Evolutionary conservation across 2,888 invertebrate species (phyloP), one percentile per base, ranked within the genome.

Genomic region (Mayetiola destructor): DNA sequence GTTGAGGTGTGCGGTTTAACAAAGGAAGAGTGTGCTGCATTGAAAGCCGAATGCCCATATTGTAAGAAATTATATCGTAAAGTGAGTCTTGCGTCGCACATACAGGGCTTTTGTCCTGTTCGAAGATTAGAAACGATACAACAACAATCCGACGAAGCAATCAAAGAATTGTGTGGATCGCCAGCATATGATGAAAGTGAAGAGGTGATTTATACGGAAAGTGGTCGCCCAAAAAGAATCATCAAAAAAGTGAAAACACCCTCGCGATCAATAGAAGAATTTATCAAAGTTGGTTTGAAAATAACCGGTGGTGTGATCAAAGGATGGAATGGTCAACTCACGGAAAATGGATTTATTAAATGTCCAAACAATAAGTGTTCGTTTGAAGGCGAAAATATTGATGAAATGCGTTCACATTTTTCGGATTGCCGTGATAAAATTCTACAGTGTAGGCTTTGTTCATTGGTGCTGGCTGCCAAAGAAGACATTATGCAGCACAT

Each of bases 1-100:
- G 30, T 29, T 23, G 39, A 56, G 36, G 32, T 57, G 10, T 57
- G 57, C 10, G 57, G 57, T 16, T 53, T 57, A 14, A 29, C 57
- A 3, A 3, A 4, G 1, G 53, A 57, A 14, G 57, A 57, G 29
- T 18, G 29, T 5, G 20, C 8, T 14, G 20, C 14, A 5, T 23
- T 36, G 20, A 53, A 29, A 37, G 57, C 52, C 2, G 21, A 57
- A 57, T 53, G 39, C 20, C 29, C 52, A 40, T 42, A 40, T 21
- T 56, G 56, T 32, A 23, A 37, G 9, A 23, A 29, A 42, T 6
- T 30, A 8, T 30, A 39, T 42, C 27, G 56, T 10, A 56, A 16
- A 32, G 40, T 29, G 10, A 56, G 56, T 16, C 14, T 56, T 18
- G 16, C 32, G 30, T 29, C 27, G 9, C 56, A 56, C 42, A 12